Base-by-base conservation (phyloP, 2,888 invertebrate genomes). In the Schizaphis graminum region DNA sequence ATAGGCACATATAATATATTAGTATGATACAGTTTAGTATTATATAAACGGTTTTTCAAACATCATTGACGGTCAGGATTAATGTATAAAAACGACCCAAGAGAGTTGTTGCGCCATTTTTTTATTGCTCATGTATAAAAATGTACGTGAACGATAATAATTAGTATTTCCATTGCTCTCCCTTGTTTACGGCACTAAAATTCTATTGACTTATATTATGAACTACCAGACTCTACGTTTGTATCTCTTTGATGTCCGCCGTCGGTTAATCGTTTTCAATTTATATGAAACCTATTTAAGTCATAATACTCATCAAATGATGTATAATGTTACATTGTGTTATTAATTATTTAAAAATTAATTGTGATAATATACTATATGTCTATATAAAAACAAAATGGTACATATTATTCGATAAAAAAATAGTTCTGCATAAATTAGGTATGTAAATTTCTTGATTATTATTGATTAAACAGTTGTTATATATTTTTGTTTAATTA, bases 201-300 rank as follows among this genome's bases (percentile, higher is more conserved):
- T 89, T 92, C 41, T 89, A 92, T 92, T 89, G 88, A 77, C 89
- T 92, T 53, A 89, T 44, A 77, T 87, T n/a, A 89, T 61, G 44
- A 53, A 92, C 26, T 41, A 67, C 67, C 24, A 67, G 88, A 88
- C 87, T 87, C 53, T 35, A 49, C 16, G 67, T 88, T 53, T 24
- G 24, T 24, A 67, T 47, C 67, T n/a, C 26, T 92, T 92, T 92
- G 92, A 92, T 53, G 88, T 89, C 21, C 13, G 67, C 88, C 88
- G 92, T 44, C 89, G 35, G 92, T 92, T 77, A 89, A 92, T 77
- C 88, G 88, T 89, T 92, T 88, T 56, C 77, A 92, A 92, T 92
- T 92, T 89, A 89, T 77, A 89, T 53, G 92, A 89, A 53, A 53
- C 88, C 56, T 44, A 53, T 88, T 92, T 56, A 92, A 89, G 92